A percentile compares a stretch with the other conserved stretches of the same genome.
Conservation (phyloP, 2,113 vertebrate genomes). For the Guaruba guarouba region DNA sequence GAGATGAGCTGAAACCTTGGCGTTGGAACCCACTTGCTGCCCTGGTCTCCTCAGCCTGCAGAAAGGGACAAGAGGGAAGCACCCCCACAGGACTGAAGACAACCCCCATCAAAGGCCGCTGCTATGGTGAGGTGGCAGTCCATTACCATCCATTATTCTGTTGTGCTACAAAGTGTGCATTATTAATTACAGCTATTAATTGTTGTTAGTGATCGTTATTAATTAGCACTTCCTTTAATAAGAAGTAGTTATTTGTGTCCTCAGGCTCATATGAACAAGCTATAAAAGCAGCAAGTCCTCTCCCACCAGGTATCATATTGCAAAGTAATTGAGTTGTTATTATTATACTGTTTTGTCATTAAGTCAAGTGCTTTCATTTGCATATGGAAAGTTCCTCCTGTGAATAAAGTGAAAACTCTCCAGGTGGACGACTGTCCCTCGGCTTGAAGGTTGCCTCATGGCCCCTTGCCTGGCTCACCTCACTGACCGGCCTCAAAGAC, state of each 20-base stretch:
- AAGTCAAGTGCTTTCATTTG: background rate
- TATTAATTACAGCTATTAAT: background rate
- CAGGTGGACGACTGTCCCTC: too few species aligned
- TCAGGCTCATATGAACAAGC: background rate
- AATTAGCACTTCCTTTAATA: background rate
- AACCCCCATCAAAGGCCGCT: background rate
- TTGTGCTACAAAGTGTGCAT: background rate
- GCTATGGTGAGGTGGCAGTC: background rate
- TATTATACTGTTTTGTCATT: background rate
- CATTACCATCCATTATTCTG: background rate
- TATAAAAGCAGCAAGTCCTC: background rate
- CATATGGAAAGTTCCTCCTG: background rate
- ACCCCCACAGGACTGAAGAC: background rate
- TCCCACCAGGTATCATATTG: background rate
- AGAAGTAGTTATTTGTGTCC: background rate
- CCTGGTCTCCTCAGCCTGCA: background rate
- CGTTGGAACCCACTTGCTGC: background rate
- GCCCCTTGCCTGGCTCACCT: background rate
- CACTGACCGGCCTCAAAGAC: background rate
- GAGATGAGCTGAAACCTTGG: background rate
- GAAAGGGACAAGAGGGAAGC: background rate
- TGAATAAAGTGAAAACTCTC: background rate
- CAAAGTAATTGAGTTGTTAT: background rate
- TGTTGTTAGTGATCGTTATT: background rate
- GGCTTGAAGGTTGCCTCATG: background rate